Evolutionary conservation across 2,797 vertebrate species (phyloP).

Genomic region (Siniperca obscura): DNA sequence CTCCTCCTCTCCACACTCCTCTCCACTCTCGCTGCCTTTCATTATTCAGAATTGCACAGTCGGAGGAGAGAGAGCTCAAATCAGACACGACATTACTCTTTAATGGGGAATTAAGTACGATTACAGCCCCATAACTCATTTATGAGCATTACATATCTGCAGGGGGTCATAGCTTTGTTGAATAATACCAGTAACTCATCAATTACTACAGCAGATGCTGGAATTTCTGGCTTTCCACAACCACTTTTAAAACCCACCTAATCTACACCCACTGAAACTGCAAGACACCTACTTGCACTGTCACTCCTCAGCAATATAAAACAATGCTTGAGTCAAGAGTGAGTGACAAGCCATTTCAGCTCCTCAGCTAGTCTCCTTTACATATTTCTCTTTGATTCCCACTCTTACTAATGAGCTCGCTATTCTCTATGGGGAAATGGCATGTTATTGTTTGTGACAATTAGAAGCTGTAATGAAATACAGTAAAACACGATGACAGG

Average conservation of each 20-base stretch:
- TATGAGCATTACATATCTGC: slow-evolving; percentile 39
- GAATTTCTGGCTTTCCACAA: slow-evolving; percentile 19
- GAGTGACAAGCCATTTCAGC: slow-evolving; percentile 10
- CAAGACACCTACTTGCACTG: not conserved
- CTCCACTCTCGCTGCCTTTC: slow-evolving; percentile 23
- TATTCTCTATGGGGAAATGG: not conserved
- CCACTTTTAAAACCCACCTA: slow-evolving; percentile 18
- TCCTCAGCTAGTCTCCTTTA: not conserved
- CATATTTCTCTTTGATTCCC: slow-evolving; percentile 6
- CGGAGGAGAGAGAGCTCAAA: slow-evolving; percentile 24
- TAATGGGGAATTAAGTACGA: slow-evolving; percentile 42
- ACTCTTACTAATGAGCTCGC: slow-evolving; percentile 5
- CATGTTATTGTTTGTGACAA: slow-evolving; percentile 28
- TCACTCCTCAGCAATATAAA: not conserved
- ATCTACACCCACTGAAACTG: slow-evolving; percentile 11
- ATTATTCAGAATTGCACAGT: slow-evolving; percentile 45
- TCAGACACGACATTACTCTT: slow-evolving; percentile 27
- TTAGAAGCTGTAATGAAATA: slow-evolving; percentile 38
- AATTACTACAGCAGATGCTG: slow-evolving; percentile 23
- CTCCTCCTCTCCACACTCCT: slow-evolving; percentile 8
- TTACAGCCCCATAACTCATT: slow-evolving; percentile 45
- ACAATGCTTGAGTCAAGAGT: not conserved
- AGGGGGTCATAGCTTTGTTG: slow-evolving; percentile 30
- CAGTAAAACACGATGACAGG: slow-evolving; percentile 25
- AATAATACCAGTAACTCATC: slow-evolving; percentile 55